Percentiles rank a stretch among this genome's conserved stretches.
These are phyloP conservation scores for Sphaerophoria taeniata DNA, from an alignment of 2,888 invertebrate species.

Conservation along the genomic window DNA sequence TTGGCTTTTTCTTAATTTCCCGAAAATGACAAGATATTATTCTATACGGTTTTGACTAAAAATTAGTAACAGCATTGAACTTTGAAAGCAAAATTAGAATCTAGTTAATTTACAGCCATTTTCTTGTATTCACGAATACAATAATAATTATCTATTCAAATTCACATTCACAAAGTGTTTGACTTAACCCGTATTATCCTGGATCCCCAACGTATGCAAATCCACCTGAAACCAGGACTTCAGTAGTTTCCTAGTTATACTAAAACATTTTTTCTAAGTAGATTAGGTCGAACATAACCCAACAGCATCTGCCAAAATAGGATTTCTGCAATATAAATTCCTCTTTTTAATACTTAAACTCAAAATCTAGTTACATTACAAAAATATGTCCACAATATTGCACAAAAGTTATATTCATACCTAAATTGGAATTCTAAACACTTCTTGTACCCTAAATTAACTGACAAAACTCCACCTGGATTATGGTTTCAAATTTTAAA, in stretches of 20 bases:
- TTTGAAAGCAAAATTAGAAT: too few relatives aligned
- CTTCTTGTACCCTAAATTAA: constrained; percentile 15
- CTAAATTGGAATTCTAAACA: constrained; percentile 20
- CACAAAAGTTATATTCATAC: constrained; percentile 1
- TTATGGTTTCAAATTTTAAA: not conserved
- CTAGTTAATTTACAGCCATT: too few relatives aligned
- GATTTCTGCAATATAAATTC: constrained; percentile 3
- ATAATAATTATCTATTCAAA: too few relatives aligned
- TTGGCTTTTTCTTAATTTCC: too few relatives aligned
- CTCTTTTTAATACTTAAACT: constrained; percentile 4
- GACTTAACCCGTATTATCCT: too few relatives aligned
- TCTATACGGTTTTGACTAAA: too few relatives aligned
- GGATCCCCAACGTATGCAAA: too few relatives aligned
- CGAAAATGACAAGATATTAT: too few relatives aligned
- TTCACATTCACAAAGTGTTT: too few relatives aligned
- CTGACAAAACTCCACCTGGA: constrained; percentile 40
- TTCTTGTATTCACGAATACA: too few relatives aligned
- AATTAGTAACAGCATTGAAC: too few relatives aligned
- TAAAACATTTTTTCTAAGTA: not conserved
- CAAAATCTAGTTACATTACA: constrained; percentile 12
- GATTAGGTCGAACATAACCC: not conserved
- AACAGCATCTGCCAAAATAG: not conserved
- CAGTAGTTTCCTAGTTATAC: not conserved
- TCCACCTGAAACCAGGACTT: too few relatives aligned
- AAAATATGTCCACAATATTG: constrained; percentile 40